phyloP scores from a whole-genome alignment of 1,140 invertebrate species.

The Nephotettix cincticeps region DNA sequence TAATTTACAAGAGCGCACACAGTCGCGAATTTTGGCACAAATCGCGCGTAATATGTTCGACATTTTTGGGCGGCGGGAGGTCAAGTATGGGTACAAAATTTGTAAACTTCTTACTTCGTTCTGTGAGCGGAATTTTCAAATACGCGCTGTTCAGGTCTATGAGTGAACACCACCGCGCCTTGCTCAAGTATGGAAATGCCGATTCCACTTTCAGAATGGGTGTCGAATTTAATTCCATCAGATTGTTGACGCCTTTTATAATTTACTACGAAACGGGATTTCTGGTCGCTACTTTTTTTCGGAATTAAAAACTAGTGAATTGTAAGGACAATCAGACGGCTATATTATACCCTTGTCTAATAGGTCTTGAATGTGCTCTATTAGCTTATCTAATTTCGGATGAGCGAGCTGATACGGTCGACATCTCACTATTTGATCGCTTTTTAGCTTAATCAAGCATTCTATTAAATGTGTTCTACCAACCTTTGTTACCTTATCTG shows the following conservation, averaged over 20 bases:
- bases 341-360: neutral
- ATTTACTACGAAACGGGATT: too few species aligned
- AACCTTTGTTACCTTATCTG: neutral
- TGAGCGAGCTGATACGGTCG: neutral
- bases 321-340: neutral
- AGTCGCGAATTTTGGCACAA: neutral
- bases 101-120: too few species aligned
- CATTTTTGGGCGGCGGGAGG: neutral
- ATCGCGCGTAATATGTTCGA: neutral
- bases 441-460: neutral
- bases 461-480: neutral
- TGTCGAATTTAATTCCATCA: too few species aligned
- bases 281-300: neutral
- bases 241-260: neutral
- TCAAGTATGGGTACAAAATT: neutral
- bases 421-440: too few species aligned
- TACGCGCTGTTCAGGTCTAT: neutral
- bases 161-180: neutral
- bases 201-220: neutral
- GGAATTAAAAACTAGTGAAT: neutral
- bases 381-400: neutral
- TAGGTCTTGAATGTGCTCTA: neutral
- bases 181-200: neutral
- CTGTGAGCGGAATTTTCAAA: neutral
- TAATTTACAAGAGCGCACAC: neutral